Evolutionary conservation across 2,888 invertebrate species (phyloP), one percentile per base, ranked within the genome.

Genomic region (Sminthurinus aureus): DNA sequence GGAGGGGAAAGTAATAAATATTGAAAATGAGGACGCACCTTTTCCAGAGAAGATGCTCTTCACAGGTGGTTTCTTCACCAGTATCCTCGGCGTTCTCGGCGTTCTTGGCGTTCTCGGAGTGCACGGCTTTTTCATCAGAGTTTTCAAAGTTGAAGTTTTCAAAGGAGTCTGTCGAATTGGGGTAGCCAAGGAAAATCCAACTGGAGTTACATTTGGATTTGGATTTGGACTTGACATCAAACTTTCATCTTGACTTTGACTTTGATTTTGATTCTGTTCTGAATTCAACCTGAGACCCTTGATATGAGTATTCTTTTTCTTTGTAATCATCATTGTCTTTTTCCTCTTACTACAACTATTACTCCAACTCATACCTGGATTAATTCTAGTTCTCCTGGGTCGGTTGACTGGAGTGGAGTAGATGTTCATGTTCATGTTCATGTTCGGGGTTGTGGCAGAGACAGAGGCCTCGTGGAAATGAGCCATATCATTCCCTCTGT

Each of bases 31-130:
- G 76, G 76, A 77, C 81, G 76, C 77, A 82, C 82, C 88, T 87
- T 88, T 86, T 64, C 84, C 86, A 78, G 86, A 85, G 83, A 84
- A 86, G 75, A 85, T 83, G 20, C 85, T 86, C 81, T 84, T 86
- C 82, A 87, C 87, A 83, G 86, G 87, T 84, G 85, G 81, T 83
- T 86, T 87, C 78, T 83, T 86, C 26, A 87, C 86, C 24, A 88
- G 75, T 80, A 81, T 87, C 73, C 84, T 84, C 64, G 86, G 86
- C 52, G 85, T 85, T 66, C 77, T 81, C 73, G 82, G 66, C 69
- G 22, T 71, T 71, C 74, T 80, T 66, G 83, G 80, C 73, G 83
- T 82, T 74, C 51, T 85, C 52, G 80, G 76, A 51, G 77, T n/a
- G 20, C 80, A 38, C 3, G 38, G 38, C 38, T 38, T 38, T 38